Base-by-base conservation (phyloP, 1,140 invertebrate genomes). In the Lepidotrigona ventralis region DNA sequence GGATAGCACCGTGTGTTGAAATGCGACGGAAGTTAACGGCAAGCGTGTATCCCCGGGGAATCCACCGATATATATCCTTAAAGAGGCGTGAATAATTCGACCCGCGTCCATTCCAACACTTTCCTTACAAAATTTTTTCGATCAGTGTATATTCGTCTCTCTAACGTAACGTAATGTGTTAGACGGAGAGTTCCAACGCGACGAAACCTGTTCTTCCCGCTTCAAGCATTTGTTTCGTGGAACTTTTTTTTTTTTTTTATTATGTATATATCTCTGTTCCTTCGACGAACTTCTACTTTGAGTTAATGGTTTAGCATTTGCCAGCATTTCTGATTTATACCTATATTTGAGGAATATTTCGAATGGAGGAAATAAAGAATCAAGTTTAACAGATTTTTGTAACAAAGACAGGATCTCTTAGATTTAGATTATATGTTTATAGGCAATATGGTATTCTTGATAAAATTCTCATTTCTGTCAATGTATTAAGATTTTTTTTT, bases 111-210 rank as follows among this genome's bases (percentile, higher is more conserved):
- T n/a, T n/a, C 17, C 9, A 26, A 72, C 19, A n/a, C 56, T 54
- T 81, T 63, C 23, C 21, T 81, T 51, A 54, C 9, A 51, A 81
- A 81, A 81, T 54, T 54, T 54, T 17, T 21, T 21, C 5, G 70
- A 29, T 74, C 33, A 81, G 26, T 74, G 8, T 64, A 29, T 19
- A 6, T 53, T 11, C 17, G 53, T 58, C 19, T 15, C 77, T 66
- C n/a, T 64, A 33, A 58, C 26, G 54, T n/a, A 69, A 51, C 17
- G n/a, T 26, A 17, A 23, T 29, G 66, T 17, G 39, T 46, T 21
- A 26, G 14, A 33, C 33, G 33, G 33, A 19, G 33, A 19, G 53
- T 3, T 77, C 11, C 53, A 15, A 79, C 15, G n/a, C 39, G 54
- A 39, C 21, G 14, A 70, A 81, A 81, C 70, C 58, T 64, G 51